Evolutionary conservation across 2,888 invertebrate genomes (phyloP).

Genomic region (Thyatira batis): DNA sequence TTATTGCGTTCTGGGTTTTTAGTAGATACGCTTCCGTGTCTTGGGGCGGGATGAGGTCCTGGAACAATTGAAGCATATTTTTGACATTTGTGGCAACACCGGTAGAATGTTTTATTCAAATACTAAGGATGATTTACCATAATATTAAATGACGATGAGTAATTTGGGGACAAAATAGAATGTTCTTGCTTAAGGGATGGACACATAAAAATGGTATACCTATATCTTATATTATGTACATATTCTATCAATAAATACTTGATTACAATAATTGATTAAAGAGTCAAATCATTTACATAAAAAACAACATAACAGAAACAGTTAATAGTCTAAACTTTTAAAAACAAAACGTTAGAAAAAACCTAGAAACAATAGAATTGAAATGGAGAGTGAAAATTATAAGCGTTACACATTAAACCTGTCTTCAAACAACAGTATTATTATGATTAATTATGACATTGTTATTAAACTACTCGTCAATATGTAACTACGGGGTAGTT

Average conservation of each 20-base stretch:
- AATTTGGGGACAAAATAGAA: background rate
- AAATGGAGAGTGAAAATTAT: too few species aligned
- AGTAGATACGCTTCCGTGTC: conserved; percentile 82
- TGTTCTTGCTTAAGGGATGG: too few species aligned
- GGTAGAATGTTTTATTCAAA: background rate
- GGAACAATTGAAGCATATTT: conserved; percentile 48
- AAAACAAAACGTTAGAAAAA: too few species aligned
- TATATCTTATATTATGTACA: too few species aligned
- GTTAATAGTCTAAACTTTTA: too few species aligned
- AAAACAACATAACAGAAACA: too few species aligned
- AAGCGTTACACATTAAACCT: background rate
- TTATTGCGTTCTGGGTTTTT: conserved; percentile 84
- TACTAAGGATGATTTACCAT: background rate
- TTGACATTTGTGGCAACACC: background rate
- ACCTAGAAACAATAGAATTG: background rate
- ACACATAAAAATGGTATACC: too few species aligned
- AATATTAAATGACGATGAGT: background rate
- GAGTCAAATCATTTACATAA: too few species aligned
- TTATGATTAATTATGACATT: background rate
- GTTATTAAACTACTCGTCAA: background rate
- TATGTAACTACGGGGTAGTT: background rate
- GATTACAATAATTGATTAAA: too few species aligned
- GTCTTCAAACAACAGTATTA: background rate
- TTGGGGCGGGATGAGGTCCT: conserved; percentile 76
- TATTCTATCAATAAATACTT: too few species aligned